Evolutionary conservation across 2,113 vertebrate species (phyloP), one percentile per base, ranked within the genome.

Genomic region (Toxotes jaculatrix): DNA sequence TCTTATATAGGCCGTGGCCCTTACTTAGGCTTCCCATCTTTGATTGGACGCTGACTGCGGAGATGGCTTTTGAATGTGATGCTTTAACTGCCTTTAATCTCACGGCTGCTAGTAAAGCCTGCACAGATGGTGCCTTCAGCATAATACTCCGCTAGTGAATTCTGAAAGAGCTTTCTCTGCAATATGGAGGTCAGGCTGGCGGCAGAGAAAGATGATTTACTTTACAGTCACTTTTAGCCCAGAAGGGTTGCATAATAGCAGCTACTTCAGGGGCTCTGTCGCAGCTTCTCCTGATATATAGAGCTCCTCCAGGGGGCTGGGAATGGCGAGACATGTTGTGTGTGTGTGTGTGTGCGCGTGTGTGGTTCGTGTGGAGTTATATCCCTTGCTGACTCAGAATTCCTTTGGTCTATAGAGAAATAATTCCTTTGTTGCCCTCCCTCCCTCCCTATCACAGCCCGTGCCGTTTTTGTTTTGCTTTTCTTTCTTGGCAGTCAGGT

Each of bases 351-450:
- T 27, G 27, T 27, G 78, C 63, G 77, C 73, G 65, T 56, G 75
- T 66, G 80, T 32, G 60, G 72, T 64, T 66, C 45, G 36, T 74
- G 64, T 59, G 72, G 75, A 85, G 67, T 80, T 83, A 81, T 85
- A 81, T 78, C 55, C 65, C 34, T 77, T 87, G 93, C 93, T 93
- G 92, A 93, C 74, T 94, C 92, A 93, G 89, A 87, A 85, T 88
- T 91, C 80, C 71, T 90, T 82, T 82, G 75, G 86, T 86, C 82
- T 87, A 80, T 53, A 71, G 83, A 74, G 77, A 77, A 88, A 79
- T 70, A 83, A 78, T 84, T 88, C 82, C 83, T 87, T 88, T 87
- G 79, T 90, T 87, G 79, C 80, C 68, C 72, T 77, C 32, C 84
- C 87, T 84, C 74, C 72, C 61, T 81, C 34, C 34, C 32, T 40